phyloP scores from a whole-genome alignment of 1,140 invertebrate species.

The Panulirus ornatus region DNA sequence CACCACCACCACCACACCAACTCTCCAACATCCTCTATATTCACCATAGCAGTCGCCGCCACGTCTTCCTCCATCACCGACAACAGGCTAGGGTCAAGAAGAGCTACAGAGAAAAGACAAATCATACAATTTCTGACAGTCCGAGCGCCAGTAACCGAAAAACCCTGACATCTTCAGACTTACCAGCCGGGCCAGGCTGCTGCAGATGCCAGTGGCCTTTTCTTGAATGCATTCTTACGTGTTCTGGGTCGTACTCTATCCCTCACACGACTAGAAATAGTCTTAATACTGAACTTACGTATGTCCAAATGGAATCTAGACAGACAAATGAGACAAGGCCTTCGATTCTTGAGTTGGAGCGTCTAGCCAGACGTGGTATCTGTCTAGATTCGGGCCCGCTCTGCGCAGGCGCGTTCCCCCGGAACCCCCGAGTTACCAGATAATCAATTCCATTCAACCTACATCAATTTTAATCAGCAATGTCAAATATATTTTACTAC shows the following conservation, averaged over 20 bases:
- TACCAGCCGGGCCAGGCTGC: not conserved
- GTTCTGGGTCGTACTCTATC: not conserved
- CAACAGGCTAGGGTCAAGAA: not conserved
- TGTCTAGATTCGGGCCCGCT: not conserved
- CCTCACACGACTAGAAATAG: not conserved
- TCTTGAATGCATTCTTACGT: not conserved
- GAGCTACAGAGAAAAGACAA: not conserved
- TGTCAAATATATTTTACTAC: constrained; percentile 37
- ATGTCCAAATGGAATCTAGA: not conserved
- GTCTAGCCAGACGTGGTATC: constrained; percentile 23
- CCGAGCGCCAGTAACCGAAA: not conserved
- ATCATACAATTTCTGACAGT: not conserved
- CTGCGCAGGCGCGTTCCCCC: constrained; percentile 28
- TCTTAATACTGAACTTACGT: not conserved
- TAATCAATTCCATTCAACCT: constrained; percentile 67
- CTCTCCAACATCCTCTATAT: not conserved
- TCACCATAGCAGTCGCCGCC: not conserved
- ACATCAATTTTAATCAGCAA: constrained; percentile 62
- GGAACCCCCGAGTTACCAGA: constrained; percentile 54
- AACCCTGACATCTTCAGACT: not conserved
- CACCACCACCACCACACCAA: not conserved
- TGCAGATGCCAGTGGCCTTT: constrained; percentile 5
- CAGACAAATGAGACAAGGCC: not conserved
- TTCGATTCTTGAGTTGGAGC: not conserved
- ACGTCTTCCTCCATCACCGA: not conserved